Evolutionary conservation across 1,140 invertebrate species (phyloP).

Genomic region (Conopomorpha cramerella): DNA sequence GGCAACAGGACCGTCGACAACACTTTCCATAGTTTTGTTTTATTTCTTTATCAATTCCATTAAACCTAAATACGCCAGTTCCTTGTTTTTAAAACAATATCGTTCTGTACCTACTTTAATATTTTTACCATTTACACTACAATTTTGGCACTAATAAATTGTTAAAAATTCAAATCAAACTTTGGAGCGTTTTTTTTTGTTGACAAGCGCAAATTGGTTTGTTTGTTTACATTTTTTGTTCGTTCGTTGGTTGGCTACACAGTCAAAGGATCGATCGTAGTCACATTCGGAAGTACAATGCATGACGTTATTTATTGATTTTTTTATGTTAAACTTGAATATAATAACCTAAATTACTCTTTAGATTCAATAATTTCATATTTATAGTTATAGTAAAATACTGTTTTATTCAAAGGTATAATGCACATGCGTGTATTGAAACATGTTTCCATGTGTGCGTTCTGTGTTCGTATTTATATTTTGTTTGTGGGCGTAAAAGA

Average conservation of each 20-base stretch:
- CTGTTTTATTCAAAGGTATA: not conserved
- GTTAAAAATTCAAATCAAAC: too few species aligned
- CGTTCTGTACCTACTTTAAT: not conserved
- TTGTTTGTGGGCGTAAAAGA: not conserved
- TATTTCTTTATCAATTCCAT: slow-evolving; percentile 14
- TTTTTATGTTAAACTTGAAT: not conserved
- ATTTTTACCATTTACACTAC: not conserved
- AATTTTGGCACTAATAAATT: too few species aligned
- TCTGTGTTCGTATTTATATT: not conserved
- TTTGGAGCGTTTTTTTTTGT: too few species aligned
- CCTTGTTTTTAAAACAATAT: not conserved
- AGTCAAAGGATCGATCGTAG: too few species aligned
- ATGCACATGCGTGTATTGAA: not conserved
- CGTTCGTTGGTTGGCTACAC: too few species aligned
- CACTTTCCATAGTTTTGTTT: too few species aligned
- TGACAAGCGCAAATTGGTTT: too few species aligned
- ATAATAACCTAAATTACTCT: not conserved
- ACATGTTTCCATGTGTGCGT: not conserved
- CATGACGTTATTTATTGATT: too few species aligned
- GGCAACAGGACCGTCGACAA: too few species aligned
- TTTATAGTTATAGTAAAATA: not conserved
- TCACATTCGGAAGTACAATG: too few species aligned
- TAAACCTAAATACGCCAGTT: not conserved
- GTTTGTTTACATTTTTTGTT: too few species aligned
- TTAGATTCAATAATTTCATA: not conserved